phyloP scores from a whole-genome alignment of 2,888 invertebrate genomes.

The Catocala sponsa region DNA sequence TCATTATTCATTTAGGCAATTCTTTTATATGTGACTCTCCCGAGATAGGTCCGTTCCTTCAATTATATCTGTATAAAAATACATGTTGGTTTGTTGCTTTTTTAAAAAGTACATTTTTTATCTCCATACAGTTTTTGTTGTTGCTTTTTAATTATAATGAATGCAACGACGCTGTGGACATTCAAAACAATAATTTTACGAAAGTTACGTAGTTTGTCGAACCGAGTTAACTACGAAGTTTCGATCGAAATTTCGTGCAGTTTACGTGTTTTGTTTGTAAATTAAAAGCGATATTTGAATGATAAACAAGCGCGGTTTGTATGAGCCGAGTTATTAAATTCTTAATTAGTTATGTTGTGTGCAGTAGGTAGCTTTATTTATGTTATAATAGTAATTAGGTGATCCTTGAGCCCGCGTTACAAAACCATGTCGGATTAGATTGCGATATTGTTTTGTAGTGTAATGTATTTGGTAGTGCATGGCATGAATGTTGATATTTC shows the following conservation, averaged over 20 bases:
- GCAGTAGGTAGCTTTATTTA: constrained; percentile 17
- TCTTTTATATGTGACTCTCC: too few species aligned
- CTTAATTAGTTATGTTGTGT: constrained; percentile 36
- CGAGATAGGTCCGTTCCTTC: too few species aligned
- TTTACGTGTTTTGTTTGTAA: not conserved
- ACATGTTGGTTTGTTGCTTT: too few species aligned
- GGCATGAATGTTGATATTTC: too few species aligned
- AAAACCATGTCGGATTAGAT: constrained; percentile 20
- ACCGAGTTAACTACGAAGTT: not conserved
- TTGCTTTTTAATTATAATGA: too few species aligned
- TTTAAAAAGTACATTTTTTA: too few species aligned
- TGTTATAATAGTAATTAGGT: not conserved
- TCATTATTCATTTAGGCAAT: too few species aligned
- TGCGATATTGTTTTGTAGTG: constrained; percentile 11
- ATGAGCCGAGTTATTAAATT: constrained; percentile 28
- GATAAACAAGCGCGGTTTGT: constrained; percentile 7
- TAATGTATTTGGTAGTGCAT: not conserved
- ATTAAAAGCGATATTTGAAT: constrained; percentile 1
- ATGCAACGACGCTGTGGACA: too few species aligned
- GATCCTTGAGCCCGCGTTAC: constrained; percentile 17
- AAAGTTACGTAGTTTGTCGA: not conserved
- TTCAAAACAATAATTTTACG: too few species aligned
- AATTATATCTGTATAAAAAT: too few species aligned
- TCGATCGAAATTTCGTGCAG: not conserved
- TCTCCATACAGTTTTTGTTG: too few species aligned